phyloP scores from a whole-genome alignment of 2,113 vertebrate species.

The Brachyhypopomus gauderio region DNA sequence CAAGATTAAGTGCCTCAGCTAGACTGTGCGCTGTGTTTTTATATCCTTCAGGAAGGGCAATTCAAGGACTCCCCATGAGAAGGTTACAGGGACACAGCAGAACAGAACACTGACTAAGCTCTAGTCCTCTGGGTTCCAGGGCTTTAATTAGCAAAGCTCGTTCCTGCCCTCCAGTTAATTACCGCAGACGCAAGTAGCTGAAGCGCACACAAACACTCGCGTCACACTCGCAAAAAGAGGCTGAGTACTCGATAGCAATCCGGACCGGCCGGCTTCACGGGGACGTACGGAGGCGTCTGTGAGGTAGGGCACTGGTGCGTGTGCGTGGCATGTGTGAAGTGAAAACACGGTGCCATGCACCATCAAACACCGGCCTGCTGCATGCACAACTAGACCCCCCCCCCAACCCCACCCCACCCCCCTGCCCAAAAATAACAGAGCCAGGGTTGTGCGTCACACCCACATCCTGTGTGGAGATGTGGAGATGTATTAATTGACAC shows the following conservation, averaged over 20 bases:
- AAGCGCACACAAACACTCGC: conserved; percentile 16
- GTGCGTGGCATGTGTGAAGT: not conserved
- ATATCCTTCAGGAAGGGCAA: not conserved
- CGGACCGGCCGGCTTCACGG: not conserved
- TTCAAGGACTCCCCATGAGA: conserved; percentile 16
- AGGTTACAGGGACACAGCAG: conserved; percentile 3
- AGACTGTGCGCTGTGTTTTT: not conserved
- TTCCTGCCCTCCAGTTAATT: conserved; percentile 43
- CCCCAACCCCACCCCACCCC: not conserved
- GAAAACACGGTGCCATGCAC: not conserved
- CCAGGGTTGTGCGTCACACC: conserved; percentile 4
- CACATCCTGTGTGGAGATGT: conserved; percentile 31
- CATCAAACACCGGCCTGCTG: not conserved
- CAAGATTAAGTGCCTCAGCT: conserved; percentile 1
- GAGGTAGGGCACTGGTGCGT: not conserved
- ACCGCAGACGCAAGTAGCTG: conserved; percentile 35
- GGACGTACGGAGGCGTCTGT: not conserved
- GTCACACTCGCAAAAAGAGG: conserved; percentile 14
- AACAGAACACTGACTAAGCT: conserved; percentile 33
- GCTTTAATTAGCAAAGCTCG: conserved; percentile 44
- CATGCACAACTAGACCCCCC: not conserved
- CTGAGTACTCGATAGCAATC: not conserved
- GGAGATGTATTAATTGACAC: conserved; percentile 18
- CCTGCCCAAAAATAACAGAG: conserved; percentile 1
- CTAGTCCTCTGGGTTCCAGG: conserved; percentile 20